phyloP scores from a whole-genome alignment of 2,113 vertebrate species.

The Suricata suricatta region DNA sequence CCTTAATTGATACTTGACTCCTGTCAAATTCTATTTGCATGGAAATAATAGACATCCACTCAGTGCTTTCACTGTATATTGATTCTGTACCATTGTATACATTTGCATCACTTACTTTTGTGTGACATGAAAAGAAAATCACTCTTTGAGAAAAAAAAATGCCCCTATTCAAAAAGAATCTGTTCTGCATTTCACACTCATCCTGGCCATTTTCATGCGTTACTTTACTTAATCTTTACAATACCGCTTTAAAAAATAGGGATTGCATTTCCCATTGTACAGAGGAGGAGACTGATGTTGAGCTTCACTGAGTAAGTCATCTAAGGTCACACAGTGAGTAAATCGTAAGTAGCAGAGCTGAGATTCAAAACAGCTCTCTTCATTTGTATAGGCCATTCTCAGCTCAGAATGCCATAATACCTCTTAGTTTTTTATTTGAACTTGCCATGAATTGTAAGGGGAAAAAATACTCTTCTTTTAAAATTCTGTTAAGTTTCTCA shows the following conservation, averaged over 20 bases:
- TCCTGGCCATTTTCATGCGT: not conserved
- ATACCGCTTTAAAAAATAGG: not conserved
- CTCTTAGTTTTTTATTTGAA: not conserved
- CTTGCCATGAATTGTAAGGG: not conserved
- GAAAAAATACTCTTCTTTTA: not conserved
- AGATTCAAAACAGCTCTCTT: not conserved
- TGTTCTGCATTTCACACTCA: not conserved
- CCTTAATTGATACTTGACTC: slow-evolving; percentile 46
- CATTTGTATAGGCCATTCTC: not conserved
- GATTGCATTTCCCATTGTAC: not conserved
- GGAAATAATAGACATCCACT: not conserved
- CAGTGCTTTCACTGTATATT: not conserved
- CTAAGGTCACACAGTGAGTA: not conserved
- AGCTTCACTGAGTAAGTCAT: not conserved
- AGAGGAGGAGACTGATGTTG: not conserved
- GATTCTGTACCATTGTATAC: not conserved
- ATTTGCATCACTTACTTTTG: not conserved
- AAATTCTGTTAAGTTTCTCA: not conserved
- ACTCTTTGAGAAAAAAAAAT: not conserved
- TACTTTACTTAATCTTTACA: not conserved
- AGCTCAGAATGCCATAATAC: not conserved
- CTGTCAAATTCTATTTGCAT: slow-evolving; percentile 31
- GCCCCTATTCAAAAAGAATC: not conserved
- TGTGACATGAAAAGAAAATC: not conserved
- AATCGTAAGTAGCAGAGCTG: not conserved